Base-by-base conservation (phyloP, 1,140 invertebrate species). In the Trachymyrmex cornetzi region DNA sequence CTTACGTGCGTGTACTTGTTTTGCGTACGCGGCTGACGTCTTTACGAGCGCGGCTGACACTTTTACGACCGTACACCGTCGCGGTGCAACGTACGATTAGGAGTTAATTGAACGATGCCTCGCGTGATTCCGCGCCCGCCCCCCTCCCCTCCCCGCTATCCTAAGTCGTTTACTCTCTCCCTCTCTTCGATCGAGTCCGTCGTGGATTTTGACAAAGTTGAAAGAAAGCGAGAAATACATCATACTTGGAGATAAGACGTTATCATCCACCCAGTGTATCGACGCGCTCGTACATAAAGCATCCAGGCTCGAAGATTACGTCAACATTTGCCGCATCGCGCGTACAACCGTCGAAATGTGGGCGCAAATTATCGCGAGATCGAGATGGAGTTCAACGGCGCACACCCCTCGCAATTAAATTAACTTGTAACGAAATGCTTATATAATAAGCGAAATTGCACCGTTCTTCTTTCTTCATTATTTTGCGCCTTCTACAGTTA, bases 1-100 rank as follows among this genome's bases (percentile, higher is more conserved):
- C 12, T 74, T 84, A 50, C 67, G 14, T 22, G 44, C 55, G 69
- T 22, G 27, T 53, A 61, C 72, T 88, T 72, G 81, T 90, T 90
- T 80, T 24, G 81, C 77, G 72, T n/a, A 48, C 19, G 30, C 81
- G 67, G 66, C 74, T 86, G 89, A 89, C 61, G 85, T 24, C 85
- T 91, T 90, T 91, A 90, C 85, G 87, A 87, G 53, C 88, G 66
- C 82, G 74, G 30, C 55, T 77, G 88, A 90, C 79, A 74, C 72
- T 84, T 89, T 90, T 90, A 89, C 84, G 87, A 87, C 48, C 84
- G 89, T 48, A 53, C 69, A 53, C 69, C 55, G 44, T 84, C 69
- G 80, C 80, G 77, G 89, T 90, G 89, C 89, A 90, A 90, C 89
- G 89, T 79, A 90, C 89, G 89, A 90, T 90, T 90, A 90, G 81